Evolutionary conservation across 1,140 invertebrate species (phyloP).

Genomic region (Lepidurus apus): DNA sequence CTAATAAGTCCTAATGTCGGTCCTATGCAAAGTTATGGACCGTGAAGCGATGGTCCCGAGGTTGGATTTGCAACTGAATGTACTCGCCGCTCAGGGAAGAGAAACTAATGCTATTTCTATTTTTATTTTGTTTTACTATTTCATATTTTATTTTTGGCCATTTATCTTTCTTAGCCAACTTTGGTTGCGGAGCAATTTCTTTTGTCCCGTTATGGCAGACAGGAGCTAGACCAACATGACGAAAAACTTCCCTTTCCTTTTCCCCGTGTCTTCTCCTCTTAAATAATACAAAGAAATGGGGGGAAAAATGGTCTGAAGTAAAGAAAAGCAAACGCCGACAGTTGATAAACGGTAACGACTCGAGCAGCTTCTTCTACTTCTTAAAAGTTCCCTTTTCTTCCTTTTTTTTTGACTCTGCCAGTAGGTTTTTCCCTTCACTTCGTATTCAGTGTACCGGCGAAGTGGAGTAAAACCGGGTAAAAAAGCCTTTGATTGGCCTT

Average conservation of each 20-base stretch:
- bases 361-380: neutral
- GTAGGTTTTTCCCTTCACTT: neutral
- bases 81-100: too few relatives aligned
- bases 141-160: neutral
- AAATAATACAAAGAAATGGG: neutral
- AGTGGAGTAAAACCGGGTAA: neutral
- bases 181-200: neutral
- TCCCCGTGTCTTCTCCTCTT: neutral
- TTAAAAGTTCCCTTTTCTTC: neutral
- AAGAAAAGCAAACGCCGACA: conserved; percentile 15
- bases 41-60: too few relatives aligned
- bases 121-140: neutral
- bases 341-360: conserved; percentile 17
- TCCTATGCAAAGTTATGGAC: too few relatives aligned
- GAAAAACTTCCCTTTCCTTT: conserved; percentile 11
- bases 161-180: neutral
- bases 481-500: conserved; percentile 21
- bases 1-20: too few relatives aligned
- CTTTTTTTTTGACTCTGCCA: neutral
- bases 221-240: neutral
- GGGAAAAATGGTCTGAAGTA: neutral
- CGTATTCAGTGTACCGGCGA: neutral
- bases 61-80: too few relatives aligned
- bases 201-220: neutral
- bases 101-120: too few relatives aligned